phyloP scores from a whole-genome alignment of 2,797 vertebrate species.

The Clamator glandarius region DNA sequence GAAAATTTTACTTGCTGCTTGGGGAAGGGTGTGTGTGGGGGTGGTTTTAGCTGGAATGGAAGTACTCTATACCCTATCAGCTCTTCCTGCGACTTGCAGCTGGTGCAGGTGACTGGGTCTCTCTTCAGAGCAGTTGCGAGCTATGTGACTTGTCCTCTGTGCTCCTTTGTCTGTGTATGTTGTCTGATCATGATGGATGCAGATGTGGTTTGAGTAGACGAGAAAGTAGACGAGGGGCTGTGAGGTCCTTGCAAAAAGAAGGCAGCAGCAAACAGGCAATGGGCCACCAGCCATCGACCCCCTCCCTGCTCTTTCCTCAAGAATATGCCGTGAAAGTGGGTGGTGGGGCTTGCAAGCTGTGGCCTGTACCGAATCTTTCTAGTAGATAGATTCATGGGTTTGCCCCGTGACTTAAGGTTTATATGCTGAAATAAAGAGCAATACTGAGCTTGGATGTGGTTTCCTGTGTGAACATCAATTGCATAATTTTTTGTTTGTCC shows the following conservation, averaged over 20 bases:
- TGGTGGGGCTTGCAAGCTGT: background rate
- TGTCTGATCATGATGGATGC: rapidly evolving
- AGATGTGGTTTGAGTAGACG: background rate
- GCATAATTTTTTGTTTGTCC: background rate
- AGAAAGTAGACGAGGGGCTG: background rate
- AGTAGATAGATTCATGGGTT: background rate
- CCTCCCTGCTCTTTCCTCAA: background rate
- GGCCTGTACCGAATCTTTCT: background rate
- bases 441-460: background rate
- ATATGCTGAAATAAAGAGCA: background rate
- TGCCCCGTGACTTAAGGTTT: background rate
- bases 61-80: background rate
- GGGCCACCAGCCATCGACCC: background rate
- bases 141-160: background rate
- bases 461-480: background rate
- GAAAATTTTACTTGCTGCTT: background rate
- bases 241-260: background rate
- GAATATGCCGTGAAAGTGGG: background rate
- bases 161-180: background rate
- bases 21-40: background rate
- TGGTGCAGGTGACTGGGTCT: background rate
- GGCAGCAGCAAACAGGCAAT: background rate
- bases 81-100: background rate
- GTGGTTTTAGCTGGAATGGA: background rate
- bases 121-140: background rate